Percentiles rank a stretch among this genome's conserved stretches.
Evolutionary conservation across 1,140 invertebrate genomes (phyloP).

Genomic region (Brachionus angularis): DNA sequence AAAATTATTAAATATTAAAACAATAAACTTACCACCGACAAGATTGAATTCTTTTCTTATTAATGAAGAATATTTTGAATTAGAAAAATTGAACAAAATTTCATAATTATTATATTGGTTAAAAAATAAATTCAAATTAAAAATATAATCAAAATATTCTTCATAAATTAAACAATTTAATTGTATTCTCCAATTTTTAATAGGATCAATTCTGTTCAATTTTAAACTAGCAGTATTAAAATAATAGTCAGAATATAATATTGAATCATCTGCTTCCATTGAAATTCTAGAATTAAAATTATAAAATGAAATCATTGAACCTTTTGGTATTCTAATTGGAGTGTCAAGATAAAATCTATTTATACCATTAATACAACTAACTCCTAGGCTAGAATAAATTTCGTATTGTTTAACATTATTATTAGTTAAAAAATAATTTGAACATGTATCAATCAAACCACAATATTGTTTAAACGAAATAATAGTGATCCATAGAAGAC

Average conservation of each 20-base stretch:
- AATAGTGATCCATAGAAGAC: too few relatives aligned
- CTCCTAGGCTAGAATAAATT: too few relatives aligned
- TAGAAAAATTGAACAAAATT: neutral
- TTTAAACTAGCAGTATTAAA: neutral
- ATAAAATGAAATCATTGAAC: neutral
- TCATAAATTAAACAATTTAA: slow-evolving; percentile 1
- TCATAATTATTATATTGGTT: neutral
- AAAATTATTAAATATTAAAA: too few relatives aligned
- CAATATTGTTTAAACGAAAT: too few relatives aligned
- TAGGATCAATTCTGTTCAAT: neutral
- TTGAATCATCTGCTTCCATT: neutral
- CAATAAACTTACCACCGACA: too few relatives aligned
- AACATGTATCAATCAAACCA: too few relatives aligned
- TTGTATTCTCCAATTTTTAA: slow-evolving; percentile 6
- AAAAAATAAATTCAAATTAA: neutral
- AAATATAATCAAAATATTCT: slow-evolving; percentile 13
- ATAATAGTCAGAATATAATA: neutral
- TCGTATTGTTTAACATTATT: too few relatives aligned
- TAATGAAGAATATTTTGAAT: neutral
- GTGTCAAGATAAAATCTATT: neutral
- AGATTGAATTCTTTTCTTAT: too few relatives aligned
- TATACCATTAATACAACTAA: neutral
- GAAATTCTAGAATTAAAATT: neutral
- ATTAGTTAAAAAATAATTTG: slow-evolving; percentile 5
- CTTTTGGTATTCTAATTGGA: neutral